Base-by-base conservation (phyloP, 2,888 invertebrate species). In the Bombylius major region DNA sequence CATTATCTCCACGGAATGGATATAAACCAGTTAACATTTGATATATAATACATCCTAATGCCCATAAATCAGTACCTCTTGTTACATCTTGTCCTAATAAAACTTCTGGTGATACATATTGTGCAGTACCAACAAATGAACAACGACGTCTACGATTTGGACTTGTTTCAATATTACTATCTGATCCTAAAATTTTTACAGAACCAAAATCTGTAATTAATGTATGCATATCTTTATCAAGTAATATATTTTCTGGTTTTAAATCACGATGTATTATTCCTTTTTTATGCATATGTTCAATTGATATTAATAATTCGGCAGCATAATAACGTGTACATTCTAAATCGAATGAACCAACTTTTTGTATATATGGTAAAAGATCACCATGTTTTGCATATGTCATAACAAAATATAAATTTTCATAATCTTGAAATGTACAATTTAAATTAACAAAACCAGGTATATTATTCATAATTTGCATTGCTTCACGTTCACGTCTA, bases 101-200 rank as follows among this genome's bases (percentile, higher is more conserved):
- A 60, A 98, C 82, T 77, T 99, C 99, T 4, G 99, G 99, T 56
- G 96, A 96, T 0, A 99, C 96, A 74, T 98, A 99, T 71, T 98
- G 97, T 4, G 99, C 97, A 12, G 98, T 99, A 52, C 99, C 99
- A 13, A 98, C 98, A 75, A 99, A 98, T 72, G 90, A 91, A 66
- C 86, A 86, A 65, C 82, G 82, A 58, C 89, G 79, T 62, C 78
- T 76, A 55, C 79, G 76, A 23, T 36, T 48, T 47, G 34, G n/a
- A 23, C n/a, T 58, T 61, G 23, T 61, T 14, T 51, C 55, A 5
- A 59, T 60, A 34, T 60, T 60, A 50, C 55, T 59, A 5, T 65
- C 65, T 5, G 63, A 69, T 31, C 74, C 75, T 32, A 92, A 74
- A 62, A 94, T 87, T 76, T 93, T 95, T 3, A 94, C 90, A 54